phyloP scores from a whole-genome alignment of 2,888 invertebrate genomes.

The Camptogramma bilineatum region DNA sequence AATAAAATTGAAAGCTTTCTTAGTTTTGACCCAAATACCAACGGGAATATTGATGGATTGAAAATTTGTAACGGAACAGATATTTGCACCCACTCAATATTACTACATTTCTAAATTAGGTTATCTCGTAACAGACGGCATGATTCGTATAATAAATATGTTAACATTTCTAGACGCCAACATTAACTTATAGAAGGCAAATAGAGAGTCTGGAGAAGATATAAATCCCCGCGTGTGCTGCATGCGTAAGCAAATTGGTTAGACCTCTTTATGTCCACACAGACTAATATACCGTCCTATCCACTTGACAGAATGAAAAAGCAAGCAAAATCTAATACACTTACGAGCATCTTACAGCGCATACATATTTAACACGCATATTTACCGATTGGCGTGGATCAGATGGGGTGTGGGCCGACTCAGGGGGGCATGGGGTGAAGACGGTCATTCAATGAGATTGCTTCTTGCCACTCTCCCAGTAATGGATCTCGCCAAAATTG shows the following conservation, averaged over 20 bases:
- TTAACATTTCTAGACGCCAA: constrained; percentile 23
- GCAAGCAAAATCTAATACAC: constrained; percentile 84
- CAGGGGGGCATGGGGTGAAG: constrained; percentile 63
- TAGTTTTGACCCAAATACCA: constrained; percentile 19
- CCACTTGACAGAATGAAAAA: constrained; percentile 81
- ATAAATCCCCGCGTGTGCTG: constrained; percentile 65
- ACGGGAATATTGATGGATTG: constrained; percentile 8
- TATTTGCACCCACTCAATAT: constrained; percentile 6
- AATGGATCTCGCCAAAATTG: constrained; percentile 85
- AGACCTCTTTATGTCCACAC: constrained; percentile 60
- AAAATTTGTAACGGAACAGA: background rate
- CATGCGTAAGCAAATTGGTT: constrained; percentile 66
- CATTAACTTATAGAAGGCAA: constrained; percentile 41
- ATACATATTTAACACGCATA: constrained; percentile 86
- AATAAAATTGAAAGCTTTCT: constrained; percentile 17
- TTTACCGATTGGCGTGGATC: constrained; percentile 84
- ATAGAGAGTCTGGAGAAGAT: constrained; percentile 46
- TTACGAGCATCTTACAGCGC: constrained; percentile 82
- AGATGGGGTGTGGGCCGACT: constrained; percentile 61
- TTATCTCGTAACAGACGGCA: constrained; percentile 13
- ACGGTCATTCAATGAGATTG: constrained; percentile 87
- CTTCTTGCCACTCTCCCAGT: constrained; percentile 84
- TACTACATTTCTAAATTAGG: constrained; percentile 6
- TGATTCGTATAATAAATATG: constrained; percentile 21
- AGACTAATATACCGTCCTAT: constrained; percentile 60